Conservation (phyloP, 2,888 invertebrate species). For the Leucophora obtusa region DNA sequence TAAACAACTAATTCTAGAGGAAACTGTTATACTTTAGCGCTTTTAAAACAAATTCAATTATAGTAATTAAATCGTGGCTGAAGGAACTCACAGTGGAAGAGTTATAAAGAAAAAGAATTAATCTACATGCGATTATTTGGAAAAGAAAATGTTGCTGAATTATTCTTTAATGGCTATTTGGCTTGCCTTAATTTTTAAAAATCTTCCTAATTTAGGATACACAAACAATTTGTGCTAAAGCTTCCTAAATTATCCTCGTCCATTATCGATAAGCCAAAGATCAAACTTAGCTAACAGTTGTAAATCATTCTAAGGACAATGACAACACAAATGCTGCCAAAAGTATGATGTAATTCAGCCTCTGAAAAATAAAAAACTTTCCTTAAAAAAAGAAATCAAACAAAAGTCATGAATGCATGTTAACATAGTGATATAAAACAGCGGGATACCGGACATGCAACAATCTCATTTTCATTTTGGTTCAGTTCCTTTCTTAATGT, state of each 20-base stretch:
- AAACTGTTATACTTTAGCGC: too few relatives aligned
- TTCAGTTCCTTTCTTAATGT: slow-evolving; percentile 51
- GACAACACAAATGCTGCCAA: background rate
- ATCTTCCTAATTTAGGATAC: too few relatives aligned
- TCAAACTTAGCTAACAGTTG: background rate
- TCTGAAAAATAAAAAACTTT: slow-evolving; percentile 20
- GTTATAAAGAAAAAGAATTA: too few relatives aligned
- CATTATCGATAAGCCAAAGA: background rate
- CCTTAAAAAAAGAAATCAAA: background rate
- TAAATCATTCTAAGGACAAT: background rate
- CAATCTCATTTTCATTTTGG: slow-evolving; percentile 58
- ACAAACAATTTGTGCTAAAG: too few relatives aligned
- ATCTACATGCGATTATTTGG: too few relatives aligned
- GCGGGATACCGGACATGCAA: slow-evolving; percentile 63
- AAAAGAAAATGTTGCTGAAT: too few relatives aligned
- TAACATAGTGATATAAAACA: slow-evolving; percentile 59
- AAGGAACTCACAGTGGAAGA: too few relatives aligned
- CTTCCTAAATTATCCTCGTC: background rate
- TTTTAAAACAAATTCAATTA: too few relatives aligned
- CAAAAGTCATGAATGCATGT: slow-evolving; percentile 57
- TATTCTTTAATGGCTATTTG: too few relatives aligned
- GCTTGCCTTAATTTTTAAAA: too few relatives aligned
- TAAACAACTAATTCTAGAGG: too few relatives aligned
- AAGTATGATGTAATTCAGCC: background rate
- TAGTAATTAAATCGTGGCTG: too few relatives aligned